A percentile compares a stretch with the other conserved stretches of the same genome.
phyloP scores from a whole-genome alignment of 30 jellyfish, hydroid and myxozoan species.

The Turritopsis dohrnii region DNA sequence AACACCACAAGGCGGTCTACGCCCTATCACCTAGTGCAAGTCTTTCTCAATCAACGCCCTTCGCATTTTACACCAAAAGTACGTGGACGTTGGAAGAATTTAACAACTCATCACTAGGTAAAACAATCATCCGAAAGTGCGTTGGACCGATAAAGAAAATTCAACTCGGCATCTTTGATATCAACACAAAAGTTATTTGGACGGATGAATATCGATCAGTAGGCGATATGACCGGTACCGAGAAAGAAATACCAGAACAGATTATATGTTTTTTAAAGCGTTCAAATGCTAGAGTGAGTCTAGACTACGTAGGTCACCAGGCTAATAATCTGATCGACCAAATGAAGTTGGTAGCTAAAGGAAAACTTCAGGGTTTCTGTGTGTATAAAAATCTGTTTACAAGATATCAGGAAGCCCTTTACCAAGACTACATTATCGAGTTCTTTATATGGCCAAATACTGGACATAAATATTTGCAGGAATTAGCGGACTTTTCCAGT shows the following conservation, averaged over 20 bases:
- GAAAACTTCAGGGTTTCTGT: slow-evolving; percentile 4
- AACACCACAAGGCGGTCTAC: background rate
- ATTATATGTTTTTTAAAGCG: slow-evolving; percentile 7
- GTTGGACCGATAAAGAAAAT: slow-evolving; percentile 6
- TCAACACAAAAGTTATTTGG: slow-evolving; percentile 6
- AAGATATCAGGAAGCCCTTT: background rate
- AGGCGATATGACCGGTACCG: background rate
- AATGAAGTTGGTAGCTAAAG: background rate
- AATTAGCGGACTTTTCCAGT: background rate
- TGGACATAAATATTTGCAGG: background rate
- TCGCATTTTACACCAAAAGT: slow-evolving; percentile 1
- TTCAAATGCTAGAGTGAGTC: slow-evolving; percentile 8
- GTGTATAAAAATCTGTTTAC: slow-evolving; percentile 5
- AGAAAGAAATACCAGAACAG: slow-evolving; percentile 2
- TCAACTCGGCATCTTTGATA: background rate
- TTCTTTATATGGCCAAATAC: background rate
- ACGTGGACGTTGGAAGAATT: slow-evolving; percentile 11
- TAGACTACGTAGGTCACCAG: slow-evolving; percentile 2
- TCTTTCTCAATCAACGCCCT: slow-evolving; percentile 6
- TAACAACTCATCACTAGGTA: background rate
- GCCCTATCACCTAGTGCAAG: background rate
- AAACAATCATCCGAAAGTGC: slow-evolving; percentile 4
- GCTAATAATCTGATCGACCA: slow-evolving; percentile 1
- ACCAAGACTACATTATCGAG: slow-evolving; percentile 5
- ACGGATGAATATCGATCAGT: slow-evolving; percentile 12